Evolutionary conservation across 2,797 vertebrate species (phyloP).

Genomic region (Meriones psammophilus): DNA sequence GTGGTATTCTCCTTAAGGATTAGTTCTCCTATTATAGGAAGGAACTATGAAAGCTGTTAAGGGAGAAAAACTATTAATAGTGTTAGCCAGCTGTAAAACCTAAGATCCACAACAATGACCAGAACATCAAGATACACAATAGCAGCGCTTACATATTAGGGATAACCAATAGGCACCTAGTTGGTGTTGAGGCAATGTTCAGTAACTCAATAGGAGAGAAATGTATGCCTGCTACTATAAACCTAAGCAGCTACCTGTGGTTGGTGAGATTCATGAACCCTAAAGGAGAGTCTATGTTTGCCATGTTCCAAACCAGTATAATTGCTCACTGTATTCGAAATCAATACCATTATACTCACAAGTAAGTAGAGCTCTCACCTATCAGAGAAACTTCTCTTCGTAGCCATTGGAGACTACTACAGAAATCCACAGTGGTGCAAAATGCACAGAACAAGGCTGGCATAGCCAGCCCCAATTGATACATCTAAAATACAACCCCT

Average conservation of each 20-base stretch:
- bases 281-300: neutral
- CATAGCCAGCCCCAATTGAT: neutral
- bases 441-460: neutral
- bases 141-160: neutral
- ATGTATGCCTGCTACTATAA: neutral
- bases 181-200: neutral
- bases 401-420: neutral
- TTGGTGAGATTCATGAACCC: neutral
- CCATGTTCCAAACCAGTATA: neutral
- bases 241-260: neutral
- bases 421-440: neutral
- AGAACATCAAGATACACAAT: neutral
- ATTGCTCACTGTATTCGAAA: neutral
- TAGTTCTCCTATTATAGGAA: neutral
- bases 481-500: neutral
- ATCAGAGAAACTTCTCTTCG: neutral
- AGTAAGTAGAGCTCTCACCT: neutral
- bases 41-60: neutral
- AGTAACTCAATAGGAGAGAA: neutral
- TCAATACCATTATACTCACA: neutral
- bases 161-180: neutral
- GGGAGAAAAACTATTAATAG: neutral
- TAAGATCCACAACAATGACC: neutral
- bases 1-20: neutral
- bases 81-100: neutral